Evolutionary conservation across 1,140 invertebrate species (phyloP), one percentile per base, ranked within the genome.

Genomic region (Carposina sasakii): DNA sequence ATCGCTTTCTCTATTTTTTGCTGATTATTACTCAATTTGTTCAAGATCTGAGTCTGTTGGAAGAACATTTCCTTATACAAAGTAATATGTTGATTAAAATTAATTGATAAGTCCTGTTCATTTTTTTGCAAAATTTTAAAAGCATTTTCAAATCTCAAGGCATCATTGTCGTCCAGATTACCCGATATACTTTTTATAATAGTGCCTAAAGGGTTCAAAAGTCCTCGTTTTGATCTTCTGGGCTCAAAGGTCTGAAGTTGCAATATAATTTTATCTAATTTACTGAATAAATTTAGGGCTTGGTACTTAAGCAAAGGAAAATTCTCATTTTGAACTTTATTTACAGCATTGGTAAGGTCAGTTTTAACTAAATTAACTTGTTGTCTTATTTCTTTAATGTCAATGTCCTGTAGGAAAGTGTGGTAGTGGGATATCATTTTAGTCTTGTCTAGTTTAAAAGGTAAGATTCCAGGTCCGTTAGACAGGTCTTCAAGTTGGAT

Each of bases 321-420:
- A 1, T 3, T 31, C 2, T 31, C 16, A 31, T 33, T 31, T 12
- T 13, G 10, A 9, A 39, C 10, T 39, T 20, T n/a, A 5, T 39
- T 19, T 31, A 20, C n/a, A n/a, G n/a, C n/a, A n/a, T n/a, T n/a
- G n/a, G n/a, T n/a, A n/a, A n/a, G n/a, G n/a, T n/a, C n/a, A n/a
- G n/a, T n/a, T n/a, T n/a, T n/a, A n/a, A n/a, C n/a, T n/a, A n/a
- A n/a, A n/a, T n/a, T n/a, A n/a, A n/a, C n/a, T n/a, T n/a, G n/a
- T n/a, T n/a, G n/a, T n/a, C n/a, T n/a, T n/a, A n/a, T 10, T 30
- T 16, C 13, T 37, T 19, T 5, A 5, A 37, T 37, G 13, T 37
- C 17, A 19, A 44, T 31, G 42, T 44, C n/a, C 17, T 33, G 42
- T 44, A 44, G 16, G 24, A 44, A 44, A 19, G 42, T 44, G 21